Percentiles rank a stretch among this genome's conserved stretches.
Evolutionary conservation across 2,888 invertebrate genomes (phyloP).

Genomic region (Mimas tiliae): DNA sequence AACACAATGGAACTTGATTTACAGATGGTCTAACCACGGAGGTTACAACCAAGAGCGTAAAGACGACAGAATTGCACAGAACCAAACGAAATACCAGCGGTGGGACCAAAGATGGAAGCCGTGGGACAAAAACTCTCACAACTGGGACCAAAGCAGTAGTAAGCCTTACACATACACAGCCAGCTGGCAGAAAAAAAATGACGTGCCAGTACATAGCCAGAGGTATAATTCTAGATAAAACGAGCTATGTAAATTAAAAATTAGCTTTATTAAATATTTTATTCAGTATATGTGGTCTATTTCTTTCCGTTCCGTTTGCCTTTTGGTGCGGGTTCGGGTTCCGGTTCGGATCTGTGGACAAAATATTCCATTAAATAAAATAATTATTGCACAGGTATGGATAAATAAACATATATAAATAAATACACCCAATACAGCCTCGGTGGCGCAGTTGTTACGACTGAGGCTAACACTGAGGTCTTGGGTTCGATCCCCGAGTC

Average conservation of each 20-base stretch:
- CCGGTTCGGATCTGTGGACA: conserved; percentile 64
- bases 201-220: conserved; percentile 36
- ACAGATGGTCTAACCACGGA: conserved; percentile 45
- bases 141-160: conserved; percentile 46
- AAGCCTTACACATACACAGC: conserved; percentile 34
- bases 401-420: too few relatives aligned
- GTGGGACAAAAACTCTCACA: conserved; percentile 56
- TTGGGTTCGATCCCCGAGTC: too few relatives aligned
- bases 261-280: conserved; percentile 31
- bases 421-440: too few relatives aligned
- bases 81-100: conserved; percentile 46
- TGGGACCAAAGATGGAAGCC: conserved; percentile 62
- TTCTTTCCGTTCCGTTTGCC: conserved; percentile 63
- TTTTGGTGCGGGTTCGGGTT: conserved; percentile 58
- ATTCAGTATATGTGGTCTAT: conserved; percentile 36
- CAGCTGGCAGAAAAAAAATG: conserved; percentile 40
- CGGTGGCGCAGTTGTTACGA: too few relatives aligned
- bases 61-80: conserved; percentile 47
- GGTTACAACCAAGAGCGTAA: conserved; percentile 45
- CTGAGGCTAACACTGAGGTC: too few relatives aligned
- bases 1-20: neutral
- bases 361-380: neutral
- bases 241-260: conserved; percentile 14
- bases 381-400: neutral
- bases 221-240: conserved; percentile 26